Base-by-base conservation (phyloP, 2,888 invertebrate genomes). In the Colostygia pectinataria region DNA sequence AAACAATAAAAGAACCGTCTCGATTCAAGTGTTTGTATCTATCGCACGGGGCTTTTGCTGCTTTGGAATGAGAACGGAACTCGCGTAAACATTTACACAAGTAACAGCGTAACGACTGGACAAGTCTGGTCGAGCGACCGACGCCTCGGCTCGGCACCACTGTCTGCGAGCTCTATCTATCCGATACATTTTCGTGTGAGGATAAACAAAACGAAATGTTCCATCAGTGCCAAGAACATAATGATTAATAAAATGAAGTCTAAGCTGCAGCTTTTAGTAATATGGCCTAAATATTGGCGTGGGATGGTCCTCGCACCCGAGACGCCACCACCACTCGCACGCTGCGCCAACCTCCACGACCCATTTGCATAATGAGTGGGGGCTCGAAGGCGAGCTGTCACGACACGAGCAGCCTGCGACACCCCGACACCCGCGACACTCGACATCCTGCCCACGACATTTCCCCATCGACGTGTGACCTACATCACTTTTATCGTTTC, bases 281-380 rank as follows among this genome's bases (percentile, higher is more conserved):
- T n/a, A n/a, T n/a, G n/a, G n/a, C n/a, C n/a, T n/a, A n/a, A 15
- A 3, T 15, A 4, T 15, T 4, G 15, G 15, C 15, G 15, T 15
- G 15, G 15, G 15, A n/a, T n/a, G n/a, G n/a, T n/a, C n/a, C n/a
- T n/a, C 32, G 32, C 27, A 12, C 52, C 33, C 25, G 41, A 45
- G 7, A 1, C 6, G 6, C 23, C 14, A 39, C 18, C 39, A 36
- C 10, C 13, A 9, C n/a, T n/a, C 14, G 15, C 27, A 8, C 1
- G 23, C 39, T 4, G 4, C 40, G 39, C 42, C 60, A 56, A 47
- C 65, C 61, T 59, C 59, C 62, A 65, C 78, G 77, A 71, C 77
- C 79, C 71, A 80, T 79, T 85, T 85, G 77, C 83, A 83, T 85
- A 80, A 79, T 80, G 74, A 80, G 77, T 55, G 41, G 47, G 10